Evolutionary conservation across 2,888 invertebrate species (phyloP).

Genomic region (Acleris holmiana): DNA sequence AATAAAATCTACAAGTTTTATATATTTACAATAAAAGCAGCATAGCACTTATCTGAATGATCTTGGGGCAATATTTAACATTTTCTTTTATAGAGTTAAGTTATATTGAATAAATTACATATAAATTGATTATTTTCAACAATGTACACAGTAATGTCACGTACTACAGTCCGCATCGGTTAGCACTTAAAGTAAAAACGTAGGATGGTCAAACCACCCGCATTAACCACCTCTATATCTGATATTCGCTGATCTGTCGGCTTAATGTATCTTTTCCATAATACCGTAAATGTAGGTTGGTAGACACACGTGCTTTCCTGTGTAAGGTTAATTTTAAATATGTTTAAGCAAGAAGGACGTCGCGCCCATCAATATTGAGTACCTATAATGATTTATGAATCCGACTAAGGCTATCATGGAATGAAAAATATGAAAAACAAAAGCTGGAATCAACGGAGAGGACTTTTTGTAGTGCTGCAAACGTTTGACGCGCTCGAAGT

Average conservation of each 20-base stretch:
- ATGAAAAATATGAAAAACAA: neutral
- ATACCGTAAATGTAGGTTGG: constrained; percentile 9
- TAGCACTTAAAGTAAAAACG: neutral
- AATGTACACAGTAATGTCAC: constrained; percentile 2
- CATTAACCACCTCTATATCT: no score
- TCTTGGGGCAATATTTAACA: no score
- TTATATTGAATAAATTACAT: neutral
- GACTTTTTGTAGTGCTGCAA: no score
- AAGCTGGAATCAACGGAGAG: no score
- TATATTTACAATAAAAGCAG: no score
- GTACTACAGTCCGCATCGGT: neutral
- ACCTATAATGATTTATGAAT: constrained; percentile 38
- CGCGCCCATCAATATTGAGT: constrained; percentile 31
- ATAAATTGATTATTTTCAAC: neutral
- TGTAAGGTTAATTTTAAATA: constrained; percentile 50
- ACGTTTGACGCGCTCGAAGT: no score
- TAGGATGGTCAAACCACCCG: no score
- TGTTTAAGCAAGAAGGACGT: constrained; percentile 49
- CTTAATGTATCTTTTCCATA: constrained; percentile 9
- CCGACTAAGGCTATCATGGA: constrained; percentile 33
- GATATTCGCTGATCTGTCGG: no score
- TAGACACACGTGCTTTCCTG: constrained; percentile 45
- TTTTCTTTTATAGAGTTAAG: neutral
- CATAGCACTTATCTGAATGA: no score
- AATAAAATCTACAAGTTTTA: no score